Evolutionary conservation across 2,797 vertebrate genomes (phyloP), one percentile per base, ranked within the genome.

Genomic region (Rhodeus uyekii): DNA sequence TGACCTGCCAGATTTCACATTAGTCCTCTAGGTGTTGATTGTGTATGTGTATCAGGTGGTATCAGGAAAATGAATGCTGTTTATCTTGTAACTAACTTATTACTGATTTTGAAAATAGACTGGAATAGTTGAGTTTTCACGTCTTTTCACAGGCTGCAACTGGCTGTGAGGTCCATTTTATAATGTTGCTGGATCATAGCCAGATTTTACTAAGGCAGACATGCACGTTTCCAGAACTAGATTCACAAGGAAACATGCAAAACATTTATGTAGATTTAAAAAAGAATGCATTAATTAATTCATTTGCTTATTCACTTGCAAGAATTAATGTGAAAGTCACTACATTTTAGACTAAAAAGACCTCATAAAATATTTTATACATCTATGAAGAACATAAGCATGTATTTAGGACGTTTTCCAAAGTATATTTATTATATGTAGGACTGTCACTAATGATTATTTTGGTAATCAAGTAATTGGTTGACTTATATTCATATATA

Each of bases 1-100:
- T 29, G 34, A 12, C n/a, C 42, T 48, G 65, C 73, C 55, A 81
- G 69, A 60, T 38, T 75, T 42, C 48, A 55, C n/a, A 46, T 60
- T 60, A 61, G 55, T 34, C 22, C 19, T 42, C 44, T 64, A 32
- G 27, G 60, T 16, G 78, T 46, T 63, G 16, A 10, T n/a, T 78
- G 60, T 75, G 63, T 24, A 48, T 76, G 75, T 69, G 46, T 82
- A 46, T 76, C 42, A 69, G 13, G 36, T n/a, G n/a, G n/a, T 63
- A 29, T 50, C 29, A 18, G 78, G 14, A 46, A 34, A 63, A 63
- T 16, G 1, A 24, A 44, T 34, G 18, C 36, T 9, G 12, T 72
- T 48, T 29, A 72, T 61, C 29, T 80, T 14, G 38, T 80, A 36
- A 48, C 60, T 48, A 46, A 18, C n/a, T 71, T 44, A 48, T 72